Base-by-base conservation (phyloP, 2,797 vertebrate species). In the Discoglossus pictus region DNA sequence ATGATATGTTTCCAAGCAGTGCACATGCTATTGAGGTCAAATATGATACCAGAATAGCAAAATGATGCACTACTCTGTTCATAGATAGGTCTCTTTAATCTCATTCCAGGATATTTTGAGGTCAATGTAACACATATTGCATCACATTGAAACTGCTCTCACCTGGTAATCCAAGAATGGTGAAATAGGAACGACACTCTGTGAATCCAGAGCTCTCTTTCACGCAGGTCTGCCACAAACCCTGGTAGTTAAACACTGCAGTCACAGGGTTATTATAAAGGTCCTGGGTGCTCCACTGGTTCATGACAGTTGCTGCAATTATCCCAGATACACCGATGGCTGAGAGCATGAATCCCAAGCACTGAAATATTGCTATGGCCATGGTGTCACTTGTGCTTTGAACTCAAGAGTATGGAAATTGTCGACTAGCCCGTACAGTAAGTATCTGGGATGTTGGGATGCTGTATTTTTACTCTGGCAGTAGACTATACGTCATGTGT, bases 81-180 rank as follows among this genome's bases (percentile, higher is more conserved):
- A n/a, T n/a, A n/a, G n/a, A n/a, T n/a, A n/a, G n/a, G n/a, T n/a
- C n/a, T n/a, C n/a, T n/a, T n/a, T n/a, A n/a, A n/a, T n/a, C n/a
- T n/a, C n/a, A n/a, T n/a, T n/a, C n/a, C n/a, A n/a, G n/a, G n/a
- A n/a, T n/a, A n/a, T n/a, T n/a, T n/a, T n/a, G n/a, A n/a, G n/a
- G n/a, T n/a, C n/a, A n/a, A n/a, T n/a, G n/a, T 8, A 31, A 31
- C 27, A 31, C 4, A 31, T 8, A 8, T 31, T 31, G 13, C 5
- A 51, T 11, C 7, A 40, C 39, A 48, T 39, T 8, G n/a, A 55
- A 59, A 48, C 16, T 10, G 1, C 10, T 4, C 82, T 52, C 90
- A 95, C 94, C 92, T 91, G 94, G 94, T 54, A 97, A 82, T 25
- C 94, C 94, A 74, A 97, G 85, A 61, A 97, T 89, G 76, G 94